A percentile compares a stretch with the other conserved stretches of the same genome.
Evolutionary conservation across 2,797 vertebrate genomes (phyloP).

Genomic region (Sphenodon punctatus): DNA sequence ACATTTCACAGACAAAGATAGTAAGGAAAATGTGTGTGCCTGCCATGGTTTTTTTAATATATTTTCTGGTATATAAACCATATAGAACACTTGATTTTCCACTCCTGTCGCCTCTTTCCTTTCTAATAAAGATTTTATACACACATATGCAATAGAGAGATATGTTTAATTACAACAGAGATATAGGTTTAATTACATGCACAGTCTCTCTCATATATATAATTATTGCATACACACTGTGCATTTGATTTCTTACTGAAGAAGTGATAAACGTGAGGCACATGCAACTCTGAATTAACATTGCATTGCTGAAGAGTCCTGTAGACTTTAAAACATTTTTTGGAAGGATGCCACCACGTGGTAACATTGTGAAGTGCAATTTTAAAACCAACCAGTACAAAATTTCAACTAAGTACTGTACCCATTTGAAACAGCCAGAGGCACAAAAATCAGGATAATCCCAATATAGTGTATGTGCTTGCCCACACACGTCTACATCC

Average conservation of each 20-base stretch:
- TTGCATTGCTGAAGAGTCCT: background rate
- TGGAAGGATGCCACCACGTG: slow-evolving; percentile 65
- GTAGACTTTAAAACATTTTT: too few relatives aligned
- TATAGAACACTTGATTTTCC: background rate
- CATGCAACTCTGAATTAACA: background rate
- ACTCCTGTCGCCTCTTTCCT: background rate
- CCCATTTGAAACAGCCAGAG: background rate
- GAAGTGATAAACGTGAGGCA: background rate
- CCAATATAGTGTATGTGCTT: accelerated
- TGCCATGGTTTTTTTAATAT: background rate
- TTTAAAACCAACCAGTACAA: background rate
- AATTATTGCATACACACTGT: background rate
- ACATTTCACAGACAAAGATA: background rate
- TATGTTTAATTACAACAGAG: too few relatives aligned
- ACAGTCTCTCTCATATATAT: too few relatives aligned
- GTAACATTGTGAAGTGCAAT: slow-evolving; percentile 5
- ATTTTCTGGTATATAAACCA: background rate
- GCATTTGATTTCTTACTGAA: background rate
- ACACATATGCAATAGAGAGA: too few relatives aligned
- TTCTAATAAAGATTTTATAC: too few relatives aligned
- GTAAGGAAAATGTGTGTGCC: background rate
- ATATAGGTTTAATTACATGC: too few relatives aligned
- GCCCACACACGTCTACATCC: accelerated
- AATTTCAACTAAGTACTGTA: accelerated
- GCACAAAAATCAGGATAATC: background rate